Evolutionary conservation across 2,888 invertebrate species (phyloP), one percentile per base, ranked within the genome.

Genomic region (Ophioninae sp.): DNA sequence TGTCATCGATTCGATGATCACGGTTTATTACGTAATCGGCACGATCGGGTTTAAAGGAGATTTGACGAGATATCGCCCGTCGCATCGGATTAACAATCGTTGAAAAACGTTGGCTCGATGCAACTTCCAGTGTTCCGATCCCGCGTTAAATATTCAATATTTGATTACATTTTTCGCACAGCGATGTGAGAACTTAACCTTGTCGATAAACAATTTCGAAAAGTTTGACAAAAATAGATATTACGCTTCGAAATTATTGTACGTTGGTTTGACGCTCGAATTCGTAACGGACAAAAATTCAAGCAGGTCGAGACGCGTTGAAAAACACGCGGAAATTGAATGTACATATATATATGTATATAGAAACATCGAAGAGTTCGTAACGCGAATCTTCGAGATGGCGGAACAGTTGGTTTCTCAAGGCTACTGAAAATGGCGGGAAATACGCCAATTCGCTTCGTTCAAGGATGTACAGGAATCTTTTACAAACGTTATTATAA

Each of bases 231-330:
- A 79, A 84, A 84, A 84, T 84, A 84, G 81, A 81, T 79, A 79
- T 64, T 68, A 44, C 59, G 57, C 67, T 68, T 7, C 69, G 72
- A 69, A 79, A 61, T 64, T 41, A 75, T 50, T 62, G 20, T 72
- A 64, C 79, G 79, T 65, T 72, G 2, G 61, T 13, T 70, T 73
- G 81, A 81, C 76, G 79, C 79, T 84, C 84, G 41, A 77, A 84
- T 84, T 84, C 67, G 81, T 81, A 84, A 84, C 84, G 81, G 84
- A 73, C 81, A 81, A 65, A 67, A 81, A 79, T 76, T 73, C 68
- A 70, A 68, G 61, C 84, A 74, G 64, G 81, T 84, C 37, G 64
- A 72, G 56, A 68, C 84, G 37, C 44, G 84, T 79, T 39, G 68
- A 65, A 69, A 84, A 73, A 79, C 50, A 67, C 72, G 67, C 62